phyloP scores from a whole-genome alignment of 2,113 vertebrate genomes.

The Zingel zingel region DNA sequence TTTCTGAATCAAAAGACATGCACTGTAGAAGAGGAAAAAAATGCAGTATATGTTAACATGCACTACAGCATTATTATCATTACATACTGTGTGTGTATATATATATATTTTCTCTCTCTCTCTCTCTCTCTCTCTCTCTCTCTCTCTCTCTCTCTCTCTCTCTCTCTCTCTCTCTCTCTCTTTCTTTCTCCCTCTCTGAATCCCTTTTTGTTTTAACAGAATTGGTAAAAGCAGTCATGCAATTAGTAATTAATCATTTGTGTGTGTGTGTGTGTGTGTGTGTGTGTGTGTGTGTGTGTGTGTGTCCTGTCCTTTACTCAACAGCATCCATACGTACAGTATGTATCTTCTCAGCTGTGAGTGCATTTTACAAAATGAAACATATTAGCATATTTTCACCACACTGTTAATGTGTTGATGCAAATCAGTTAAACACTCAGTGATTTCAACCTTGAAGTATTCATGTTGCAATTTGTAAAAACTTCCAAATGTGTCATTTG shows the following conservation, averaged over 20 bases:
- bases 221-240: too few relatives aligned
- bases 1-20: not conserved
- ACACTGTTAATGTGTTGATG: not conserved
- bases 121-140: too few relatives aligned
- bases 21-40: too few relatives aligned
- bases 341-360: not conserved
- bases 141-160: too few relatives aligned
- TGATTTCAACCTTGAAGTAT: conserved; percentile 13
- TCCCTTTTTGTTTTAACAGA: too few relatives aligned
- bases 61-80: too few relatives aligned
- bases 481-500: not conserved
- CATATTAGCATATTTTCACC: conserved; percentile 1
- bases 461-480: not conserved
- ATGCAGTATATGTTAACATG: too few relatives aligned
- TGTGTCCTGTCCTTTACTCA: not conserved
- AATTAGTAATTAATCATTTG: too few relatives aligned
- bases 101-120: too few relatives aligned
- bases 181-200: too few relatives aligned
- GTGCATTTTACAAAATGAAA: not conserved
- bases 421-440: conserved; percentile 7
- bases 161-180: too few relatives aligned
- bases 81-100: too few relatives aligned
- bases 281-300: not conserved
- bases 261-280: not conserved
- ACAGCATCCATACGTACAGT: not conserved